These are phyloP conservation scores for Sternotherus odoratus DNA, from an alignment of 2,797 vertebrate species.

Conservation along the genomic window DNA sequence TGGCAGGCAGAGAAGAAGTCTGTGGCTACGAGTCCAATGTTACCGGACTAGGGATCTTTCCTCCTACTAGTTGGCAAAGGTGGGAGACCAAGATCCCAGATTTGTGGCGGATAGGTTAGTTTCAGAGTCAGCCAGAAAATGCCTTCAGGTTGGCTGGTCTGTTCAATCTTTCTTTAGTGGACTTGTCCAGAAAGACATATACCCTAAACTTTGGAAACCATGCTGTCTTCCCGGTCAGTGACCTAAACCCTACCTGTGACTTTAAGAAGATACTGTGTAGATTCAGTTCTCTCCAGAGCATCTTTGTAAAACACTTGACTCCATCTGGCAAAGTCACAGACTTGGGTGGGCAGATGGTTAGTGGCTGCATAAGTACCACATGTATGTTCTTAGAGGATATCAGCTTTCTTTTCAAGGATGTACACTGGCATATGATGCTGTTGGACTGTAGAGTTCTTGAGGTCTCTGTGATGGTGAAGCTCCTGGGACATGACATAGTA, in stretches of 20 bases:
- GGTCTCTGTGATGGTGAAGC: accelerated
- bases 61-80: background rate
- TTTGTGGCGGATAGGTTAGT: background rate
- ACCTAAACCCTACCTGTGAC: background rate
- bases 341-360: background rate
- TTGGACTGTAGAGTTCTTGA: background rate
- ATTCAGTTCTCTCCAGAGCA: background rate
- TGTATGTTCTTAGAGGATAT: background rate
- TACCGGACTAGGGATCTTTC: background rate
- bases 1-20: background rate
- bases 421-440: background rate
- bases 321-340: background rate
- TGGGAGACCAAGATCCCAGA: background rate
- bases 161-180: background rate
- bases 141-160: background rate
- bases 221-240: accelerated
- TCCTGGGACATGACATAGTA: background rate
- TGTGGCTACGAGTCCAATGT: background rate
- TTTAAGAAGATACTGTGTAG: background rate
- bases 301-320: background rate
- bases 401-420: accelerated
- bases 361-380: accelerated
- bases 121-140: background rate
- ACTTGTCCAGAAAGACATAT: background rate
- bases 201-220: accelerated